phyloP scores from a whole-genome alignment of 2,797 vertebrate species.

The Lepus oiostolus region DNA sequence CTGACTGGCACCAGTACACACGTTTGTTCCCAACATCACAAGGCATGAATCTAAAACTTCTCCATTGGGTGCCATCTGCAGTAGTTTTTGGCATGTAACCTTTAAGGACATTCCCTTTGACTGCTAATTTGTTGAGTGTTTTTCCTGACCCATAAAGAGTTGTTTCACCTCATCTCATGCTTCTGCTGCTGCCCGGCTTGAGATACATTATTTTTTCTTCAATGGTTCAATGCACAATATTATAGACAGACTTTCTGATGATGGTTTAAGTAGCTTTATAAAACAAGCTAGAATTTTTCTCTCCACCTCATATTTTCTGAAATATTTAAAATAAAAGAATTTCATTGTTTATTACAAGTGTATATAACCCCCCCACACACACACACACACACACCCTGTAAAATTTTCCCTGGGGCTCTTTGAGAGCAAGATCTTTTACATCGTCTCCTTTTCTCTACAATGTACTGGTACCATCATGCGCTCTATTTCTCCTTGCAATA shows the following conservation, averaged over 20 bases:
- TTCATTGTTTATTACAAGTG: not conserved
- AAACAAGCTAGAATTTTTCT: not conserved
- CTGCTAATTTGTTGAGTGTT: not conserved
- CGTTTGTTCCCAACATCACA: not conserved
- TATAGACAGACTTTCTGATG: not conserved
- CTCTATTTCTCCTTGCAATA: not conserved
- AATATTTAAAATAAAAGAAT: not conserved
- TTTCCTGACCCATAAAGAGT: not conserved
- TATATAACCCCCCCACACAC: not conserved
- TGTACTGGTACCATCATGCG: not conserved
- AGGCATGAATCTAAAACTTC: not conserved
- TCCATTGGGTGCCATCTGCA: not conserved
- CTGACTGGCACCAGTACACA: not conserved
- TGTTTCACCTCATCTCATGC: not conserved
- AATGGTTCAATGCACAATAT: not conserved
- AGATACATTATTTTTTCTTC: not conserved
- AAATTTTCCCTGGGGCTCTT: not conserved
- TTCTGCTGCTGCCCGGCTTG: not conserved
- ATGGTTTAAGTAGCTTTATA: not conserved
- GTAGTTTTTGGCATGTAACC: not conserved
- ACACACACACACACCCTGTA: not conserved
- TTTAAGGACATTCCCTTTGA: not conserved
- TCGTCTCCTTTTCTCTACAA: not conserved
- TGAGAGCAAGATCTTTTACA: not conserved
- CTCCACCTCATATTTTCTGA: not conserved